Base-by-base conservation (phyloP, 2,888 invertebrate species). In the Plutella xylostella region DNA sequence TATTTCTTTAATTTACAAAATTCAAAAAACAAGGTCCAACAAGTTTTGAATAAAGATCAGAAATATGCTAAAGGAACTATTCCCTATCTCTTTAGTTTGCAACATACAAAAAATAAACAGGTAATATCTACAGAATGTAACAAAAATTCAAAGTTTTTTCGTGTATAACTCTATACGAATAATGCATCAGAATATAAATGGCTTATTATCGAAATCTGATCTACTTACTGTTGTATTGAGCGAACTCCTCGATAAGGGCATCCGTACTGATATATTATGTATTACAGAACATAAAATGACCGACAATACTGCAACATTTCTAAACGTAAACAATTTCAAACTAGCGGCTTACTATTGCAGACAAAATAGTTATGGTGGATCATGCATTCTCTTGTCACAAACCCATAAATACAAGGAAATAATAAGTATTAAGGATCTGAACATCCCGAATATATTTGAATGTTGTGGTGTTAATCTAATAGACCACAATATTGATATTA, bases 401-500 rank as follows among this genome's bases (percentile, higher is more conserved):
- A 17, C 17, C n/a, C n/a, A n/a, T n/a, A 19, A 37, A 37, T 19
- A 18, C 9, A 33, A n/a, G 7, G 15, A 33, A 33, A 33, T 33
- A n/a, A 14, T 7, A 33, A 14, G 14, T 33, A 33, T 33, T 14
- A 15, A 11, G 7, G 40, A 42, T 19, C 14, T 14, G 15, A 31
- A 25, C 20, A 42, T 31, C 18, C 28, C 25, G 18, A 41, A 25
- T 19, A 31, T 31, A n/a, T 19, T 31, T 6, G 42, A 37, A 18
- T 37, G 37, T 14, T 19, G 20, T 20, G 18, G 14, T 19, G 20
- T 43, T 4, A 18, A 43, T 3, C 28, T 49, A n/a, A 18, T 25
- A 12, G 20, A 46, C 7, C 43, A 42, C 25, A 45, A 47, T 17
- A 17, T 47, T 9, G 37, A 42, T 4, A 41, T 49, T 19, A n/a